Base-by-base conservation (phyloP, 1,140 invertebrate genomes). In the Choristoneura fumiferana region DNA sequence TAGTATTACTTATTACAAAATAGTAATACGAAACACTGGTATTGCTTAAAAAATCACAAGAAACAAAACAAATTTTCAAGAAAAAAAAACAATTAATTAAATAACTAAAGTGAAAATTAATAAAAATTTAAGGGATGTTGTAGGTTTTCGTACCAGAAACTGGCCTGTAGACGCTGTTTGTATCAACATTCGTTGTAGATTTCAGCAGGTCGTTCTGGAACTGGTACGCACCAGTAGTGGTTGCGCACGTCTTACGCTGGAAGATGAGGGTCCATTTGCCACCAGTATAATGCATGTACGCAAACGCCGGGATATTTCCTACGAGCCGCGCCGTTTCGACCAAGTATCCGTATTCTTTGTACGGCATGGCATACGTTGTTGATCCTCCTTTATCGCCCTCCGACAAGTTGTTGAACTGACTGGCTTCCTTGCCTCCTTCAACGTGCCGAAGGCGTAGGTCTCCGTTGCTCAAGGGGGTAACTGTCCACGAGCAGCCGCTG, bases 401-500 rank as follows among this genome's bases (percentile, higher is more conserved):
- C 3, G 43, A 9, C 22, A 49, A 22, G n/a, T 18, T 29, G 17
- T 49, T 49, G 43, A 49, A 49, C 6, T 49, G 43, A 4, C 12
- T 17, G 8, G 8, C n/a, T 8, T 49, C 43, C n/a, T n/a, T 10
- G 4, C 43, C 43, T 2, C 43, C 43, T 33, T 49, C 43, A 29
- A 49, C 43, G n/a, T 49, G 43, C 22, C 17, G 9, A 5, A 49
- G 18, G 1, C 43, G 17, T 6, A 49, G 15, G 1, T 12, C 22
- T 18, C 43, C 43, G 43, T 49, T 49, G 0, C 12, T 8, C 17
- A 49, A 22, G 0, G 43, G 43, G n/a, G 43, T 49, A 17, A 49
- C 43, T 1, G 15, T 49, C 43, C 43, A 49, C 0, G 17, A 49
- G 4, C 43, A 49, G 22, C 43, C 43, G n/a, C 43, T 49, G 43